A percentile compares a stretch with the other conserved stretches of the same genome.
Evolutionary conservation across 2,888 invertebrate species (phyloP).

Genomic region (Andrena camellia): DNA sequence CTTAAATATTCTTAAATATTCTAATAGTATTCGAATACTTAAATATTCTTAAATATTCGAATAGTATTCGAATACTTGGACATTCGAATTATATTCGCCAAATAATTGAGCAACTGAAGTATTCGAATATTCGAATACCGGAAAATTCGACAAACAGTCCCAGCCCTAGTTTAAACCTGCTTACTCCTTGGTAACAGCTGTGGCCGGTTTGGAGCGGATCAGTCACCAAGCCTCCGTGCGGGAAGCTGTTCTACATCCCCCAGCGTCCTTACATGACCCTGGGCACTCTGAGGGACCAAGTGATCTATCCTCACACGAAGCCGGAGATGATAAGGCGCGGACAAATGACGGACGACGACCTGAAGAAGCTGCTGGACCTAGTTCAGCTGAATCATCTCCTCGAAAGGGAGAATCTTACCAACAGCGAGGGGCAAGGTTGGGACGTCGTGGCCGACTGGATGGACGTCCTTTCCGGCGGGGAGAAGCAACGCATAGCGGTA

Average conservation of each 20-base stretch:
- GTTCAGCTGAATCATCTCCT: conserved; percentile 95
- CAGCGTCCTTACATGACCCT: conserved; percentile 99
- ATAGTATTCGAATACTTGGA: no score
- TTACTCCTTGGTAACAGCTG: conserved; percentile 85
- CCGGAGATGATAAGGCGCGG: conserved; percentile 93
- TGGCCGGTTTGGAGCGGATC: conserved; percentile 99
- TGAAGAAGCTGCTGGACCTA: conserved; percentile 91
- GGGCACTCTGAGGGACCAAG: conserved; percentile 96
- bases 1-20: no score
- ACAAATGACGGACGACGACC: conserved; percentile 90
- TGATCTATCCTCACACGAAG: conserved; percentile 97
- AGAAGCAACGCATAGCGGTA: conserved; percentile 98
- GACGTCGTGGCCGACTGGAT: conserved; percentile 99
- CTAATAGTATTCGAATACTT: no score
- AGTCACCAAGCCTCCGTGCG: conserved; percentile 97
- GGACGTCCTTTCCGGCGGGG: conserved; percentile 98
- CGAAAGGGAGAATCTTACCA: conserved; percentile 90
- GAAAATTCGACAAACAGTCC: no score
- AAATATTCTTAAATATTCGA: no score
- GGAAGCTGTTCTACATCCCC: conserved; percentile 98
- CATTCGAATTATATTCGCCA: no score
- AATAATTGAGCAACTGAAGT: no score
- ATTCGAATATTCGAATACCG: no score
- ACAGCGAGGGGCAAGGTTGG: conserved; percentile 89
- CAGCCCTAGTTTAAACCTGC: no score